Evolutionary conservation across 2,888 invertebrate genomes (phyloP), one percentile per base, ranked within the genome.

Genomic region (Clostera curtula): DNA sequence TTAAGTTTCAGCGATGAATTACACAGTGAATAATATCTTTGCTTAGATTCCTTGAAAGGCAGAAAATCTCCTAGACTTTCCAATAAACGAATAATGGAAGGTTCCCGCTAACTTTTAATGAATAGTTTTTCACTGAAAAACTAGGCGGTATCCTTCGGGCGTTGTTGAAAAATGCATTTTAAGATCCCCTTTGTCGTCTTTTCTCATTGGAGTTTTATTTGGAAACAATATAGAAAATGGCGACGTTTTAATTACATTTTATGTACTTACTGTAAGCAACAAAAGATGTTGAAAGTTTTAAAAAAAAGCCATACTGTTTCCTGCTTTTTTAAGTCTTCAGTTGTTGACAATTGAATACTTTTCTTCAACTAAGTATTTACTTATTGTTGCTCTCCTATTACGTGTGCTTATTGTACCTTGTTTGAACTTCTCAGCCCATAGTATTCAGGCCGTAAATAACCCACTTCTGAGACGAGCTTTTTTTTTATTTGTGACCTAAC

Each of bases 21-120:
- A n/a, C n/a, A n/a, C n/a, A 22, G 14, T 33, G 29, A 35, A 25
- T 27, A 29, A 21, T 40, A 33, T 31, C 35, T 32, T 44, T 31
- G 34, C 35, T 32, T 30, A 26, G 20, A 22, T 16, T 12, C 18
- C 29, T 24, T 5, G 5, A 37, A 29, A 27, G 20, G 13, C 16
- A 29, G 21, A 29, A 24, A 33, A 43, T 35, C 40, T 30, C 12
- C 37, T 40, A 35, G 45, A 45, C 40, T 22, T 14, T 25, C 38
- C 24, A 31, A 40, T 35, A 27, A 34, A 12, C 31, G 19, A 23
- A 25, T 51, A 47, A 52, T 45, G 40, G 40, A 36, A 46, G 35
- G 16, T 40, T 45, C 29, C 30, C 39, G 24, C 31, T 29, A 53
- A 55, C 36, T 54, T 60, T 54, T 55, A 58, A 57, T 57, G 46